Percentiles rank a stretch among this genome's conserved stretches.
Evolutionary conservation across 1,140 invertebrate genomes (phyloP).

Genomic region (Apis florea): DNA sequence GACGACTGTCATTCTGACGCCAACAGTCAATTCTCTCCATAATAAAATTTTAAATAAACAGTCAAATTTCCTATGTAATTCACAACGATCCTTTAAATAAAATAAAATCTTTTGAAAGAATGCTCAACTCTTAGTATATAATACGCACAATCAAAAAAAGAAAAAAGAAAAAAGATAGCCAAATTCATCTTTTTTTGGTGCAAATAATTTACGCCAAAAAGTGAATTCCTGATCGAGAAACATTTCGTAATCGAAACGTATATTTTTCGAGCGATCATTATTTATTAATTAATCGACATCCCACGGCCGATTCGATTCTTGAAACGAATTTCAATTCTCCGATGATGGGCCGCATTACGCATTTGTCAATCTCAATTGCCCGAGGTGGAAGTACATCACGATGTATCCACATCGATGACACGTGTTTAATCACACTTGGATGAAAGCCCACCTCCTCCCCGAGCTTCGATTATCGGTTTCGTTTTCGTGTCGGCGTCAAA

Average conservation of each 20-base stretch:
- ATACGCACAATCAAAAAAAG: no score
- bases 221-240: not conserved
- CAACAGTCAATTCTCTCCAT: no score
- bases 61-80: no score
- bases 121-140: no score
- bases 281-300: constrained; percentile 4
- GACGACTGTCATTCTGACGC: no score
- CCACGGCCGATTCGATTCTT: not conserved
- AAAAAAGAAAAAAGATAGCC: no score
- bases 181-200: no score
- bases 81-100: no score
- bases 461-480: not conserved
- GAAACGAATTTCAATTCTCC: not conserved
- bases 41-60: no score
- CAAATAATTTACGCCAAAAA: no score
- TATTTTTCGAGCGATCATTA: not conserved
- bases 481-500: not conserved
- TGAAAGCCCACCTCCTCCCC: not conserved
- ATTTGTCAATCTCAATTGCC: constrained; percentile 14
- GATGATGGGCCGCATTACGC: not conserved
- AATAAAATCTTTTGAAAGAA: no score
- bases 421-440: constrained; percentile 3
- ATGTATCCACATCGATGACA: not conserved
- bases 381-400: not conserved
- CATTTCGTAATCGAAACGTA: not conserved